phyloP scores from a whole-genome alignment of 2,797 vertebrate genomes.

The Brachyrhaphis roseni region DNA sequence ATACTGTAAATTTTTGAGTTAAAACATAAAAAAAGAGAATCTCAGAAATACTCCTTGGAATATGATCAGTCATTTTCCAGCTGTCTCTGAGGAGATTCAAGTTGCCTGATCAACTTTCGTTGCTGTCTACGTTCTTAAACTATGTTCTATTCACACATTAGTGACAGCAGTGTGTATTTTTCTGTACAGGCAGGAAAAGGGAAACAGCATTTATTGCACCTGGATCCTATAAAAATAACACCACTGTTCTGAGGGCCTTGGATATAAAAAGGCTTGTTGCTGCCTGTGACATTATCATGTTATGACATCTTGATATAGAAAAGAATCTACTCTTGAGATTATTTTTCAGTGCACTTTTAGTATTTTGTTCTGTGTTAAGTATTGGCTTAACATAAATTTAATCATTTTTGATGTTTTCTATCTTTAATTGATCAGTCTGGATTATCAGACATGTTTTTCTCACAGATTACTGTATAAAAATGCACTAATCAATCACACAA shows the following conservation, averaged over 20 bases:
- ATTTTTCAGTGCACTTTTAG: constrained; percentile 11
- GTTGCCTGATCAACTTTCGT: neutral
- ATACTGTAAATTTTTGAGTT: neutral
- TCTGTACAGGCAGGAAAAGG: neutral
- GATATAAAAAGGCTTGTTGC: constrained; percentile 7
- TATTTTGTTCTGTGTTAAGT: neutral
- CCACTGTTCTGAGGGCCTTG: neutral
- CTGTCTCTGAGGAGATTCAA: neutral
- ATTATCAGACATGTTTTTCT: neutral
- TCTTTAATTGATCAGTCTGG: neutral
- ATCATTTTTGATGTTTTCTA: neutral
- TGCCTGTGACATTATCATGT: neutral
- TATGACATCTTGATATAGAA: constrained; percentile 9
- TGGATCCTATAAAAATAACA: neutral
- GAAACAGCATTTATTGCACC: neutral
- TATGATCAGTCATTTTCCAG: neutral
- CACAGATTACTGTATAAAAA: neutral
- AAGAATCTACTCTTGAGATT: constrained; percentile 1
- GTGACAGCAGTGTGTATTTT: neutral
- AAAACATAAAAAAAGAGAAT: neutral
- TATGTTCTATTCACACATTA: neutral
- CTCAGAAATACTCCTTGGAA: neutral
- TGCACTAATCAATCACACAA: neutral
- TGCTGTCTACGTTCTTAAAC: neutral
- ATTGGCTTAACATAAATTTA: neutral